Percentiles rank a stretch among this genome's conserved stretches.
Conservation (phyloP, 2,113 vertebrate genomes). For the Prinia subflava region DNA sequence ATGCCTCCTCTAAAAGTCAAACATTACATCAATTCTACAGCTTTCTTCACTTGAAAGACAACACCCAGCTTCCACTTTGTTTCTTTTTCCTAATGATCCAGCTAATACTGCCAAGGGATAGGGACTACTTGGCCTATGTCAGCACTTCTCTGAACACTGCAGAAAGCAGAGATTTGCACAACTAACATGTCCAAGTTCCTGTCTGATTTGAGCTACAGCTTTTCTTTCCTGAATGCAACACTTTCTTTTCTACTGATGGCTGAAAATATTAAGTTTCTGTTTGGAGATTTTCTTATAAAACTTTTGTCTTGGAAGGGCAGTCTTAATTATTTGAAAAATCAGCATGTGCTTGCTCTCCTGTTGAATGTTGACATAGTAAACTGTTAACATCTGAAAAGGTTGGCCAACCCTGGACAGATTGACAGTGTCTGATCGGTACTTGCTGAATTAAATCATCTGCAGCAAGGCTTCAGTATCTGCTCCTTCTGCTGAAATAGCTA, state of each 20-base stretch:
- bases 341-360: background rate
- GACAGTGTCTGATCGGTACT: background rate
- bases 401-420: background rate
- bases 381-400: background rate
- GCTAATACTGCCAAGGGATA: slow-evolving; percentile 29
- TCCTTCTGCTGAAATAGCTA: background rate
- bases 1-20: slow-evolving; percentile 30
- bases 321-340: slow-evolving; percentile 19
- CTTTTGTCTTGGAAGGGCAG: background rate
- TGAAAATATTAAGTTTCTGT: slow-evolving; percentile 2
- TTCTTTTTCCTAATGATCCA: slow-evolving; percentile 49
- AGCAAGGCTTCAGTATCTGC: background rate
- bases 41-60: slow-evolving; percentile 51
- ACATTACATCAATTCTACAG: slow-evolving; percentile 43
- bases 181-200: background rate
- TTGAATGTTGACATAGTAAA: background rate
- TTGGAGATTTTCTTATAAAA: background rate
- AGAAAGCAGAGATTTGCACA: slow-evolving; percentile 30
- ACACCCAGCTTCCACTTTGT: slow-evolving; percentile 50
- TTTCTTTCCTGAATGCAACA: slow-evolving; percentile 14
- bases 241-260: slow-evolving; percentile 1
- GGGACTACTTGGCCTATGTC: slow-evolving; percentile 38
- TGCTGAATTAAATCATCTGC: background rate
- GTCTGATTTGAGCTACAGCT: slow-evolving; percentile 42
- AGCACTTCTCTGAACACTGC: slow-evolving; percentile 25